Percentiles rank a stretch among this genome's conserved stretches.
Evolutionary conservation across 2,113 vertebrate species (phyloP).

Genomic region (Sitta europaea): DNA sequence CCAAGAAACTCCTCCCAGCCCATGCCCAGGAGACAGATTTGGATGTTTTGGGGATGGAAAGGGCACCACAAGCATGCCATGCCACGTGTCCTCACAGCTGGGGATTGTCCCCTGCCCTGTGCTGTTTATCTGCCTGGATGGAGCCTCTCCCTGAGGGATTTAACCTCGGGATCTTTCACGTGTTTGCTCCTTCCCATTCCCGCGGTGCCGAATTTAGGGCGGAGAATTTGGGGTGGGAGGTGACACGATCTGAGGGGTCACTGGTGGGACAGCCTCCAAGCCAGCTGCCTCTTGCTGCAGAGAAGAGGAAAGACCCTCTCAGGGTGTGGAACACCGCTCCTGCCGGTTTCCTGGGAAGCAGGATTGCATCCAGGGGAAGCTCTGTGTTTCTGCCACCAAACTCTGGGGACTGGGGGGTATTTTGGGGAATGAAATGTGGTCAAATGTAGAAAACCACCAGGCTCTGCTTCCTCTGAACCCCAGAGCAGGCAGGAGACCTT

Average conservation of each 20-base stretch:
- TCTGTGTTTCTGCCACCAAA: not conserved
- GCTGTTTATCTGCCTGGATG: not conserved
- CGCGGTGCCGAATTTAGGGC: fast-evolving
- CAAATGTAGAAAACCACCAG: not conserved
- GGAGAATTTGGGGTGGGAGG: not conserved
- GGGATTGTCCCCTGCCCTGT: not conserved
- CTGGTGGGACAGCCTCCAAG: not conserved
- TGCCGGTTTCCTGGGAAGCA: not conserved
- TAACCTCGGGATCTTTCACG: not conserved
- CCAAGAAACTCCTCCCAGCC: not conserved
- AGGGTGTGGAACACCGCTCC: not conserved
- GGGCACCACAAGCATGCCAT: not conserved
- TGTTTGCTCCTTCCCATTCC: not conserved
- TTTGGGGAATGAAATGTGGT: not conserved
- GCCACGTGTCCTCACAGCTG: fast-evolving
- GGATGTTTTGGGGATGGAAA: not conserved
- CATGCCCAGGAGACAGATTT: not conserved
- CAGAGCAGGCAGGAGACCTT: not conserved
- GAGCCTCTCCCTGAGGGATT: not conserved
- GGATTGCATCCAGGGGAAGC: not conserved
- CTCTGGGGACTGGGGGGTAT: not conserved
- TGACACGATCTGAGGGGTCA: not conserved
- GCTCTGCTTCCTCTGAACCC: not conserved
- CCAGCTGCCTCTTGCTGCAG: not conserved
- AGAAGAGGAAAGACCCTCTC: not conserved